Evolutionary conservation across 2,113 vertebrate species (phyloP).

Genomic region (Petroica traversi): DNA sequence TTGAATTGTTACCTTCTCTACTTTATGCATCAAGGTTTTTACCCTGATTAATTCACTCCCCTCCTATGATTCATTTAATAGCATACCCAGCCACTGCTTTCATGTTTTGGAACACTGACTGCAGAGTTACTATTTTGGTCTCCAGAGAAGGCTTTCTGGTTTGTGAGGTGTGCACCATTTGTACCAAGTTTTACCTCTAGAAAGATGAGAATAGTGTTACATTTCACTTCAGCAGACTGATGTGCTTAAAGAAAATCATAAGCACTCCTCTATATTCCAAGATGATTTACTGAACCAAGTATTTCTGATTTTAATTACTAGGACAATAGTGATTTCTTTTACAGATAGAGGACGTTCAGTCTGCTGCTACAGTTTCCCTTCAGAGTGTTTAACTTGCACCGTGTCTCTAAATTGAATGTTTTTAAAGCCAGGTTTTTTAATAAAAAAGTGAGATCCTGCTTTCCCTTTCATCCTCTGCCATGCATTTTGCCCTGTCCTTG

Average conservation of each 20-base stretch:
- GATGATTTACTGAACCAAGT: background rate
- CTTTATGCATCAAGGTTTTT: background rate
- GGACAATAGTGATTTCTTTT: background rate
- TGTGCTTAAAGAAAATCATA: background rate
- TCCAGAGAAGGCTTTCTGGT: background rate
- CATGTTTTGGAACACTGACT: background rate
- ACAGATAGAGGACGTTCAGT: background rate
- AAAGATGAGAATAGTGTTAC: background rate
- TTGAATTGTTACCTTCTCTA: background rate
- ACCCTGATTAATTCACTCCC: conserved; percentile 32
- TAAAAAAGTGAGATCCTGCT: background rate
- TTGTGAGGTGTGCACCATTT: background rate
- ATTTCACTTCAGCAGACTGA: background rate
- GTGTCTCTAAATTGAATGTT: background rate
- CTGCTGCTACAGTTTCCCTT: background rate
- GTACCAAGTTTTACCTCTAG: background rate
- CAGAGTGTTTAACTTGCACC: background rate
- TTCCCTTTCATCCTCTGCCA: background rate
- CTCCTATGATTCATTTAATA: conserved; percentile 41
- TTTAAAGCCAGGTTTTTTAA: background rate
- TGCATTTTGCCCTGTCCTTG: background rate
- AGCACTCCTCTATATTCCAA: background rate
- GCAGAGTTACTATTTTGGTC: conserved; percentile 30
- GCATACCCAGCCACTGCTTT: conserved; percentile 15
- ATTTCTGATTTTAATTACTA: background rate